phyloP scores from a whole-genome alignment of 2,888 invertebrate species.

The Harpalus rufipes region DNA sequence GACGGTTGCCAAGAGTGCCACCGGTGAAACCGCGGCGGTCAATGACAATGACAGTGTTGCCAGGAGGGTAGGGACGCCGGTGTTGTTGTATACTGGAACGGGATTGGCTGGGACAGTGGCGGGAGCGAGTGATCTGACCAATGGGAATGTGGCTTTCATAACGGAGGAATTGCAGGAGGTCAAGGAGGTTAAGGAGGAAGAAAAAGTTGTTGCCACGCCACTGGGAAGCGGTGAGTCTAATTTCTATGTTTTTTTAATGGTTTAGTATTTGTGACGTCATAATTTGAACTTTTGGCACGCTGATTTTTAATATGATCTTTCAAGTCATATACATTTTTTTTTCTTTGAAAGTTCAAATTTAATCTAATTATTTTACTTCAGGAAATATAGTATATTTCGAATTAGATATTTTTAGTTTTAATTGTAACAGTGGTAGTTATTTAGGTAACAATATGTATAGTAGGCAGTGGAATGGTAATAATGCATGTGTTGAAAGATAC shows the following conservation, averaged over 20 bases:
- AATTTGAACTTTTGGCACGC: not conserved
- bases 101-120: constrained; percentile 34
- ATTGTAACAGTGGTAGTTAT: not conserved
- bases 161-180: constrained; percentile 37
- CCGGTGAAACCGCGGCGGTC: not conserved
- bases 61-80: constrained; percentile 10
- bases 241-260: not conserved
- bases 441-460: not conserved
- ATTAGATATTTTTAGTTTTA: no score
- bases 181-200: constrained; percentile 41
- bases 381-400: no score
- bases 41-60: constrained; percentile 36
- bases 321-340: no score
- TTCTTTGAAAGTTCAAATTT: no score
- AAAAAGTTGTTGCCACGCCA: constrained; percentile 45
- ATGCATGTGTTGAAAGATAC: constrained; percentile 8
- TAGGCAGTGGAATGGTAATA: not conserved
- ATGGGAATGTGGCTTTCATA: constrained; percentile 62
- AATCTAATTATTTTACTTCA: no score
- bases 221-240: constrained; percentile 54
- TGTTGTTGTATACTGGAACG: constrained; percentile 57
- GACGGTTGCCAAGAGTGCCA: constrained; percentile 21
- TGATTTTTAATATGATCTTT: no score
- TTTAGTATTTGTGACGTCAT: no score
- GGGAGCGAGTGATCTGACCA: constrained; percentile 58